Evolutionary conservation across 2,113 vertebrate genomes (phyloP).

Genomic region (Calcarius ornatus): DNA sequence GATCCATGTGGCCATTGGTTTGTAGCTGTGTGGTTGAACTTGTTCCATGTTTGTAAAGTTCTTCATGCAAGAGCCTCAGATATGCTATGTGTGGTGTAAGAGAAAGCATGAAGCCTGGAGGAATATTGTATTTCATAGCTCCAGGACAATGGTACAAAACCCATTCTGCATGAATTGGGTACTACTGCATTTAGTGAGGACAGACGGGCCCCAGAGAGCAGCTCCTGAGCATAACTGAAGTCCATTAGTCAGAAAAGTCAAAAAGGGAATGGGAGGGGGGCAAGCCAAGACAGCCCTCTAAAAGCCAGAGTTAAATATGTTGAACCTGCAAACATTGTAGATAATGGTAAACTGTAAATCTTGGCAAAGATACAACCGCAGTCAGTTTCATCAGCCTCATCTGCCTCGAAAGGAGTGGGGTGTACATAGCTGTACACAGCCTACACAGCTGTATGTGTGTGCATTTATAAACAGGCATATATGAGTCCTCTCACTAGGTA

Average conservation of each 20-base stretch:
- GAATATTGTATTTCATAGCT: background rate
- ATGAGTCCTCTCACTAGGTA: background rate
- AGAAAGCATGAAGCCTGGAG: background rate
- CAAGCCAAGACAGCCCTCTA: background rate
- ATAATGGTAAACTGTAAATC: background rate
- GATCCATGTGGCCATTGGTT: background rate
- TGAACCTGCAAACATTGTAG: background rate
- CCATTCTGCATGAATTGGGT: background rate
- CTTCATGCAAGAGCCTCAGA: background rate
- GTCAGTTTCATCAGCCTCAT: background rate
- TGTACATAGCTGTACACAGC: background rate
- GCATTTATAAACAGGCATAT: background rate
- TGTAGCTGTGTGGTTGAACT: background rate
- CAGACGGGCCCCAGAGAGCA: background rate
- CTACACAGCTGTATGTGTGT: background rate
- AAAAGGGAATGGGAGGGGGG: accelerated
- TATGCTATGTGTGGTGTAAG: background rate
- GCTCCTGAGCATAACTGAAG: background rate
- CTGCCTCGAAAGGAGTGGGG: background rate
- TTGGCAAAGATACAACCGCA: background rate
- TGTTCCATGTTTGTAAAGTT: background rate
- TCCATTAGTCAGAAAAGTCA: background rate
- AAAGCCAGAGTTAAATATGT: background rate
- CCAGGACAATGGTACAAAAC: background rate
- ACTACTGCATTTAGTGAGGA: background rate